phyloP scores from a whole-genome alignment of 1,140 invertebrate species.

The Heliconius hewitsoni region DNA sequence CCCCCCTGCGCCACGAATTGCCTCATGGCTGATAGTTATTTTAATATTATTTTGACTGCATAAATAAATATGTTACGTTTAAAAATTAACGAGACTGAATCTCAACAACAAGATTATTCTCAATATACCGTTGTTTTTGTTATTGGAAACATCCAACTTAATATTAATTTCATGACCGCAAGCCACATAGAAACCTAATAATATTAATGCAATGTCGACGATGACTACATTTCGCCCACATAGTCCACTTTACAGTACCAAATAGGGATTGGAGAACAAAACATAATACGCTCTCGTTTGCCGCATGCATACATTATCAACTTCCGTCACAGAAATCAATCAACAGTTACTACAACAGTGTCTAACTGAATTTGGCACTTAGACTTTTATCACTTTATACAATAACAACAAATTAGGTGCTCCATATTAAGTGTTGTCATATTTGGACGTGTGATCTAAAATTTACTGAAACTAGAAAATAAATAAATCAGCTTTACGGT shows the following conservation, averaged over 20 bases:
- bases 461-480: not conserved
- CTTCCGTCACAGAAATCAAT: slow-evolving; percentile 56
- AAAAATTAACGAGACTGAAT: not conserved
- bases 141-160: not conserved
- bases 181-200: slow-evolving; percentile 13
- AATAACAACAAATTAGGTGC: slow-evolving; percentile 16
- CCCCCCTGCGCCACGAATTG: too few species aligned
- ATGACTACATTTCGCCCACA: slow-evolving; percentile 55
- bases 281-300: slow-evolving; percentile 45
- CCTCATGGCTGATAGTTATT: too few species aligned
- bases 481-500: too few species aligned
- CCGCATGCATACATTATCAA: slow-evolving; percentile 60
- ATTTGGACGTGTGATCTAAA: slow-evolving; percentile 36
- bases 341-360: slow-evolving; percentile 43
- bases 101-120: not conserved
- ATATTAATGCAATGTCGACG: slow-evolving; percentile 45
- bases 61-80: not conserved
- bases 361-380: slow-evolving; percentile 38
- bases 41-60: not conserved
- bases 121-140: slow-evolving; percentile 6
- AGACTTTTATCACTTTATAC: slow-evolving; percentile 41
- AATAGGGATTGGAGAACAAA: slow-evolving; percentile 49
- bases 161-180: slow-evolving; percentile 14
- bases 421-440: slow-evolving; percentile 29
- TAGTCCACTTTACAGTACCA: slow-evolving; percentile 31